These are phyloP conservation scores for Mythimna ferrago DNA, from an alignment of 2,888 invertebrate genomes.

Conservation along the genomic window DNA sequence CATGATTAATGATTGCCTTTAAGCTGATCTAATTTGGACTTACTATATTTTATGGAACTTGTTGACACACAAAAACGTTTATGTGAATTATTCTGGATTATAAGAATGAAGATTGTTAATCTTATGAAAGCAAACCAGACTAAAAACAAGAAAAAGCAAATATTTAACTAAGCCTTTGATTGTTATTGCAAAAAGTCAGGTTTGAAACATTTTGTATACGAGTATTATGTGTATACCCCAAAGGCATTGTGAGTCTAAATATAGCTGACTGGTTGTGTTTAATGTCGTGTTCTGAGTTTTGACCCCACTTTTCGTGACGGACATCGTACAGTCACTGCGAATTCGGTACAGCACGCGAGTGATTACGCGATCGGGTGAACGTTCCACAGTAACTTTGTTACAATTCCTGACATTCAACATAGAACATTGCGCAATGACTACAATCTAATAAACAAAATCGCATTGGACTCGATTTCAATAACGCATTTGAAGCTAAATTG, in stretches of 20 bases:
- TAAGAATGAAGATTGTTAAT: background rate
- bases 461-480: slow-evolving; percentile 73
- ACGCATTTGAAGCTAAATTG: slow-evolving; percentile 70
- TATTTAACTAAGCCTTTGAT: slow-evolving; percentile 4
- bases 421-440: slow-evolving; percentile 73
- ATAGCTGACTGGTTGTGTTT: slow-evolving; percentile 78
- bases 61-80: slow-evolving; percentile 7
- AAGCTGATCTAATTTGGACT: slow-evolving; percentile 49
- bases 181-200: slow-evolving; percentile 15
- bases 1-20: slow-evolving; percentile 73
- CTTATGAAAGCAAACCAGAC: background rate
- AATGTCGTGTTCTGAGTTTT: slow-evolving; percentile 78
- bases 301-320: slow-evolving; percentile 83
- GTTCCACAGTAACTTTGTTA: slow-evolving; percentile 75
- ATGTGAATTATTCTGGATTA: background rate
- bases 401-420: slow-evolving; percentile 78
- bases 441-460: slow-evolving; percentile 73
- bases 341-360: slow-evolving; percentile 76
- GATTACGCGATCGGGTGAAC: slow-evolving; percentile 80
- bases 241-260: slow-evolving; percentile 64
- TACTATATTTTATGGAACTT: slow-evolving; percentile 19
- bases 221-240: slow-evolving; percentile 6
- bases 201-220: slow-evolving; percentile 13
- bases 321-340: slow-evolving; percentile 72
- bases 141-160: background rate